phyloP scores from a whole-genome alignment of 2,888 invertebrate genomes.

The Carcina quercana region DNA sequence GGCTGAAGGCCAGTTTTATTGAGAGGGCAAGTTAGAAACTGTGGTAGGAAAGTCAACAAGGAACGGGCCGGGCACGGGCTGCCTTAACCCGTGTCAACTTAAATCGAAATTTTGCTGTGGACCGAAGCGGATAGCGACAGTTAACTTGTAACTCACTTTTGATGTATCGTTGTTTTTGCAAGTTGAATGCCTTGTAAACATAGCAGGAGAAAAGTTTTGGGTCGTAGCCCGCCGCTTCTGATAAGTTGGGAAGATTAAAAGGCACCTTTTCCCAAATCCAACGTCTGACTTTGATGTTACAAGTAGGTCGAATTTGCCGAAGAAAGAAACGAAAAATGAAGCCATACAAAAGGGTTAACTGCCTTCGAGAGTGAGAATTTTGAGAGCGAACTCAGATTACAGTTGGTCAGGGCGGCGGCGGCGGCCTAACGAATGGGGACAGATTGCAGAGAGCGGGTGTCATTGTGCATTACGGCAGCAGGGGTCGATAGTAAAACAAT shows the following conservation, averaged over 20 bases:
- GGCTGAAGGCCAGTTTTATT: conserved; percentile 29
- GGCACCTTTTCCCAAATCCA: conserved; percentile 16
- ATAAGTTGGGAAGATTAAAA: conserved; percentile 35
- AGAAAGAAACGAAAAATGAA: conserved; percentile 1
- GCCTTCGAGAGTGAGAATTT: conserved; percentile 12
- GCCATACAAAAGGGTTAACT: conserved; percentile 4
- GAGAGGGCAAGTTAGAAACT: conserved; percentile 34
- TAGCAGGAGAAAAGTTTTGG: conserved; percentile 51
- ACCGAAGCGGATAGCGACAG: conserved; percentile 41
- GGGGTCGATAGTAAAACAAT: conserved; percentile 52
- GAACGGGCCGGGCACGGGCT: conserved; percentile 26
- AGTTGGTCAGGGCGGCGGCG: conserved; percentile 31
- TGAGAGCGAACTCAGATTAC: conserved; percentile 23
- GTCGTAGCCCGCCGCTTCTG: conserved; percentile 33
- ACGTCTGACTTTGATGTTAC: background rate
- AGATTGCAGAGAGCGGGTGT: conserved; percentile 40
- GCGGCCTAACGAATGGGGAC: conserved; percentile 40
- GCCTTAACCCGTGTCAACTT: conserved; percentile 46
- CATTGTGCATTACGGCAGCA: conserved; percentile 41
- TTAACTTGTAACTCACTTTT: conserved; percentile 67
- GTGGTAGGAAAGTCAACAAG: conserved; percentile 42
- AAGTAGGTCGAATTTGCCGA: background rate
- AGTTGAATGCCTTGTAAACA: conserved; percentile 58
- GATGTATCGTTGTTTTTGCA: conserved; percentile 67
- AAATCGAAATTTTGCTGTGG: conserved; percentile 49